Percentiles rank a stretch among this genome's conserved stretches.
Evolutionary conservation across 2,888 invertebrate species (phyloP).

Genomic region (Agrochola lychnidis): DNA sequence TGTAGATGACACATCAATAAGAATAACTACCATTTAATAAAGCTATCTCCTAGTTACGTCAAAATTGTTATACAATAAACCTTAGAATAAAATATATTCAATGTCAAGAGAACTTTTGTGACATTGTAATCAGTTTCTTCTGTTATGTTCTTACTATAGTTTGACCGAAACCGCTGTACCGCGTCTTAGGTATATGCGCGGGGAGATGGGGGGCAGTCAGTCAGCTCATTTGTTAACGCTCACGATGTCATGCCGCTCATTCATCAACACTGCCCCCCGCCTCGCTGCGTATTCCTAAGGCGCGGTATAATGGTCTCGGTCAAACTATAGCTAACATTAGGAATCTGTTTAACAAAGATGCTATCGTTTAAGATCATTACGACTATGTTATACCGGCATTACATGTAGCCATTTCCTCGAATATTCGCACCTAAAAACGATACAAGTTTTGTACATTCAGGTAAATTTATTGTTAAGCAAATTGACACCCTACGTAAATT

Average conservation of each 20-base stretch:
- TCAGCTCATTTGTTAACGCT: too few relatives aligned
- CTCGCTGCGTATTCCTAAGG: too few relatives aligned
- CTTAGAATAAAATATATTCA: slow-evolving; percentile 17
- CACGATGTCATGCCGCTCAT: too few relatives aligned
- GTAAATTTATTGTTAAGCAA: not conserved
- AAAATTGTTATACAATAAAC: slow-evolving; percentile 16
- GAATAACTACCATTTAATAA: slow-evolving; percentile 3
- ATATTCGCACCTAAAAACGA: slow-evolving; percentile 31
- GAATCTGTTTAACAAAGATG: slow-evolving; percentile 48
- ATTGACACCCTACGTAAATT: not conserved
- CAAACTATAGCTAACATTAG: slow-evolving; percentile 32
- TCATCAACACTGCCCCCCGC: too few relatives aligned
- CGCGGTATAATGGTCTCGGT: too few relatives aligned
- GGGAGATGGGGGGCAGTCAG: too few relatives aligned
- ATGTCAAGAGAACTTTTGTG: slow-evolving; percentile 2
- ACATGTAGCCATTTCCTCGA: slow-evolving; percentile 46
- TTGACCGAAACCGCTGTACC: too few relatives aligned
- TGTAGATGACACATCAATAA: slow-evolving; percentile 2
- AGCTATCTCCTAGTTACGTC: not conserved
- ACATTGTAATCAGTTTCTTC: slow-evolving; percentile 41
- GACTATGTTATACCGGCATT: slow-evolving; percentile 41
- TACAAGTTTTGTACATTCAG: not conserved
- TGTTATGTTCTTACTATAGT: slow-evolving; percentile 34
- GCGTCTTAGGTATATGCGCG: too few relatives aligned
- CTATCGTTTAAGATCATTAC: slow-evolving; percentile 43